Evolutionary conservation across 2,888 invertebrate genomes (phyloP).

Genomic region (Malthinus seriepunctatus): DNA sequence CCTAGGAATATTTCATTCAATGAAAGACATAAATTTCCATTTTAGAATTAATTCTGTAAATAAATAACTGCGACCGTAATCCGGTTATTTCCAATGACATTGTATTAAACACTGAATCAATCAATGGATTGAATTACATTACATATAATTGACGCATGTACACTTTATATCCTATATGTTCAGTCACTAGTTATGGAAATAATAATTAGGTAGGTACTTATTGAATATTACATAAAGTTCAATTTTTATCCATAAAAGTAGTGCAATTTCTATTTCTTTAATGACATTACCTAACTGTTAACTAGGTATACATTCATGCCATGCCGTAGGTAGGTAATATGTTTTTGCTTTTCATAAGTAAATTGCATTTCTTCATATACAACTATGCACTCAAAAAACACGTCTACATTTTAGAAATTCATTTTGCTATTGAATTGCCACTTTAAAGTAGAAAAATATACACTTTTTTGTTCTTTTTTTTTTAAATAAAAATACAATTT

Average conservation of each 20-base stretch:
- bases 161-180: neutral
- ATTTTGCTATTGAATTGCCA: no score
- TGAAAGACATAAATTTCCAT: constrained; percentile 25
- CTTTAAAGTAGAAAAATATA: no score
- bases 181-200: constrained; percentile 5
- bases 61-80: constrained; percentile 22
- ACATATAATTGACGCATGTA: constrained; percentile 16
- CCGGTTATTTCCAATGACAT: constrained; percentile 21
- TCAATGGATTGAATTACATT: constrained; percentile 19
- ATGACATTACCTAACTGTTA: no score
- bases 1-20: constrained; percentile 15
- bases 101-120: constrained; percentile 23
- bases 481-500: no score
- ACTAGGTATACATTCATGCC: no score
- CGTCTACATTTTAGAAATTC: no score
- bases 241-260: neutral
- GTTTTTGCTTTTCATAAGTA: no score
- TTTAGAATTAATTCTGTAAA: constrained; percentile 24
- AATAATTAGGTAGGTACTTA: constrained; percentile 3
- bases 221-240: neutral
- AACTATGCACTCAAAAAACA: no score
- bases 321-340: no score
- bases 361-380: no score
- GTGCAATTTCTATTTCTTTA: neutral
- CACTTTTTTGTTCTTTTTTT: no score